These are phyloP conservation scores for Sympetrum striolatum DNA, from an alignment of 2,888 invertebrate genomes.

Conservation along the genomic window DNA sequence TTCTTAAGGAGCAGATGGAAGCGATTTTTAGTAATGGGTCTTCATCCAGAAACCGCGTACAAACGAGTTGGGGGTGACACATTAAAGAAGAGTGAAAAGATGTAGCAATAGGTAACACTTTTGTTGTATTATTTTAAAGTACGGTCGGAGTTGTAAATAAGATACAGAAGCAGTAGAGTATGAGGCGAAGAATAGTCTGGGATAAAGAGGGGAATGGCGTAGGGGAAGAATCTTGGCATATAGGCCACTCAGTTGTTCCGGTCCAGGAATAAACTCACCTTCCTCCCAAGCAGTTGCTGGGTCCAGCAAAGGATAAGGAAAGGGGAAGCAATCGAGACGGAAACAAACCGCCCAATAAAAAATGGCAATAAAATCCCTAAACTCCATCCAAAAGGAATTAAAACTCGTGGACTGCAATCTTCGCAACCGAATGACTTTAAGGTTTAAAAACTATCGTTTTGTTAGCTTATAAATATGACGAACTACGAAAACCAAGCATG, in stretches of 20 bases:
- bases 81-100: no score
- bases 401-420: no score
- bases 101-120: background rate
- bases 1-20: no score
- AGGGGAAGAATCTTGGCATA: slow-evolving; percentile 33
- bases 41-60: no score
- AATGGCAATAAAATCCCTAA: background rate
- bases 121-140: background rate
- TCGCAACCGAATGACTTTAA: no score
- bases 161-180: background rate
- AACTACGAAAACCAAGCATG: no score
- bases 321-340: background rate
- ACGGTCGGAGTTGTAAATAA: background rate
- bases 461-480: no score
- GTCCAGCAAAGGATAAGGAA: background rate
- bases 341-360: slow-evolving; percentile 20
- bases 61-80: no score
- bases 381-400: background rate
- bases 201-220: background rate
- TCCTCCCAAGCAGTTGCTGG: slow-evolving; percentile 34
- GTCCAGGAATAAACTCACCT: slow-evolving; percentile 44
- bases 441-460: no score
- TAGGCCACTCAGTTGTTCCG: slow-evolving; percentile 44
- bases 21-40: no score
- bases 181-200: background rate